These are phyloP conservation scores for Laupala kohalensis DNA, from an alignment of 1,140 invertebrate genomes.

Conservation along the genomic window DNA sequence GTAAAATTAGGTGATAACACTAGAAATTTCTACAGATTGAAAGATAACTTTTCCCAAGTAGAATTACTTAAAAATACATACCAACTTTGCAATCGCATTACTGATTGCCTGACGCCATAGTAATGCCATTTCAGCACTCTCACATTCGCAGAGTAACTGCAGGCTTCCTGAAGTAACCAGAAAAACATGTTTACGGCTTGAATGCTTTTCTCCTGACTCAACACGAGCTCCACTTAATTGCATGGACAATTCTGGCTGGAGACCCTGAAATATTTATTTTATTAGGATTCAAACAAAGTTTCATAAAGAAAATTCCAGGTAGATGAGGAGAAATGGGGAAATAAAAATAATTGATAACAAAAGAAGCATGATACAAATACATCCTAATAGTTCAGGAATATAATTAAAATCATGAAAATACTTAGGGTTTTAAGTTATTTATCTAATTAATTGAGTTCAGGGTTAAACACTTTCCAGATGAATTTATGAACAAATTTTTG, in stretches of 20 bases:
- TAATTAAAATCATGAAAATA: not conserved
- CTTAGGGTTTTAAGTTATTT: not conserved
- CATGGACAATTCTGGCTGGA: conserved; percentile 40
- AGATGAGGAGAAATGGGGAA: not conserved
- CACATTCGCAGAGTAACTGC: conserved; percentile 42
- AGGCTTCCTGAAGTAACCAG: conserved; percentile 38
- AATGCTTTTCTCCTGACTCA: conserved; percentile 38
- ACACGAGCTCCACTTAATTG: conserved; percentile 40
- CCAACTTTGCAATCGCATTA: conserved; percentile 32
- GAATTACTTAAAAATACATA: conserved; percentile 20
- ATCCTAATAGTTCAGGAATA: not conserved
- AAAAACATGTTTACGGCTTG: conserved; percentile 45
- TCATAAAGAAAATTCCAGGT: too few relatives aligned
- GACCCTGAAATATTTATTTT: conserved; percentile 18
- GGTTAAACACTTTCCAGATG: too few relatives aligned
- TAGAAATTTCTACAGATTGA: too few relatives aligned
- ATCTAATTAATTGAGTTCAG: not conserved
- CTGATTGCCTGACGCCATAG: conserved; percentile 41
- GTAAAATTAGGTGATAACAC: too few relatives aligned
- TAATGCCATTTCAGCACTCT: conserved; percentile 30
- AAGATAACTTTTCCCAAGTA: too few relatives aligned
- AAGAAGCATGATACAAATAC: not conserved
- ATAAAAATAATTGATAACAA: not conserved
- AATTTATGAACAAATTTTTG: too few relatives aligned
- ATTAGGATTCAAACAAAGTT: not conserved